Evolutionary conservation across 2,888 invertebrate genomes (phyloP).

Genomic region (Tachystola acroxantha): DNA sequence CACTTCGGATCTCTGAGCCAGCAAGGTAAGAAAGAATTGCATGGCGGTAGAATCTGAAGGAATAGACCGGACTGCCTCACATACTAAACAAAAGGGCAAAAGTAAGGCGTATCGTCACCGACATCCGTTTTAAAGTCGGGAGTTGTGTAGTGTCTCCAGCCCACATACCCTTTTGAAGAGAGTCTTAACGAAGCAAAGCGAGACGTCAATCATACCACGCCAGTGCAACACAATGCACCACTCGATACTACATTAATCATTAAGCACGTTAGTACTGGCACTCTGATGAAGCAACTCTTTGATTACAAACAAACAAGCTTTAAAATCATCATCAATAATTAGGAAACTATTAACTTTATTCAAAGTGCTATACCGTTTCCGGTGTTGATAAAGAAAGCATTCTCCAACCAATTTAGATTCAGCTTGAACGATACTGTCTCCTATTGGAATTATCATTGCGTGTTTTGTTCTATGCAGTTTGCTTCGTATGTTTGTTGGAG

Average conservation of each 20-base stretch:
- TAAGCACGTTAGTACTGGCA: background rate
- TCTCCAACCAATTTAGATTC: background rate
- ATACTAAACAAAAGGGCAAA: too few relatives aligned
- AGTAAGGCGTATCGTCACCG: too few relatives aligned
- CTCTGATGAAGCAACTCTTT: background rate
- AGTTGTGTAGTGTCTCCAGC: background rate
- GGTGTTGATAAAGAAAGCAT: constrained; percentile 37
- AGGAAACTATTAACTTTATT: background rate
- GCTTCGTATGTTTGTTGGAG: too few relatives aligned
- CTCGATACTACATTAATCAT: constrained; percentile 11
- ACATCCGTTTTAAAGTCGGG: too few relatives aligned
- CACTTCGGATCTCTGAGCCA: too few relatives aligned
- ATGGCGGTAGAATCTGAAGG: too few relatives aligned
- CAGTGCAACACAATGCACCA: constrained; percentile 35
- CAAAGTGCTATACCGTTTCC: constrained; percentile 14
- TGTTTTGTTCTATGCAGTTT: too few relatives aligned
- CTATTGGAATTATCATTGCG: too few relatives aligned
- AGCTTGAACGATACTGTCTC: background rate
- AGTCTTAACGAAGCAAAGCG: constrained; percentile 51
- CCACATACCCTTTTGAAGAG: constrained; percentile 30
- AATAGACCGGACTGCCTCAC: too few relatives aligned
- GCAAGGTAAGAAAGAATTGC: too few relatives aligned
- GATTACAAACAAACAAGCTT: constrained; percentile 3
- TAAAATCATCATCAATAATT: constrained; percentile 7
- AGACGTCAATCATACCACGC: constrained; percentile 51